Conservation (phyloP, 37 sponge, comb jelly and placozoan genomes). For the Spongia lamella region DNA sequence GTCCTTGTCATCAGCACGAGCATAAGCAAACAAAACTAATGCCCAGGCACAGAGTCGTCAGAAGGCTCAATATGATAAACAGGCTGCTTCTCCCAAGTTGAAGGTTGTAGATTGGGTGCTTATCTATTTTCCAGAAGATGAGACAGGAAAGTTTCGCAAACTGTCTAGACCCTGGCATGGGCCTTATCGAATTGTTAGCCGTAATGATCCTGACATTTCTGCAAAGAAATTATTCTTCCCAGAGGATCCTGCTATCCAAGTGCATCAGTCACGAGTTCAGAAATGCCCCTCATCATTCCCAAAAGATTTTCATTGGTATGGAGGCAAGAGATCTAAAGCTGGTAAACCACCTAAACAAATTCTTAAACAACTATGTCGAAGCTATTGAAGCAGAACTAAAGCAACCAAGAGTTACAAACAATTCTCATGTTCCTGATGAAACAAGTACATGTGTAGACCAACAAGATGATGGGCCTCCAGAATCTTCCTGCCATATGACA, state of each 20-base stretch:
- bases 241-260: background rate
- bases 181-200: constrained; percentile 4
- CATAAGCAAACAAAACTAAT: constrained; percentile 7
- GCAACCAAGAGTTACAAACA: too few relatives aligned
- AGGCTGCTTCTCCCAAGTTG: background rate
- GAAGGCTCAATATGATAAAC: constrained; percentile 10
- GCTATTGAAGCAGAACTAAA: too few relatives aligned
- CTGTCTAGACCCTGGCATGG: constrained; percentile 54
- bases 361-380: too few relatives aligned
- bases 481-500: too few relatives aligned
- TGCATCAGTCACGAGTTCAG: too few relatives aligned
- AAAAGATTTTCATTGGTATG: too few relatives aligned
- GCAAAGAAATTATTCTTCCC: constrained; percentile 22
- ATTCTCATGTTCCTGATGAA: too few relatives aligned
- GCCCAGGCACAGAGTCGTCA: background rate
- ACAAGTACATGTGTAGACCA: too few relatives aligned
- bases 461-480: too few relatives aligned
- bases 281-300: too few relatives aligned
- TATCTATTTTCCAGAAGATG: constrained; percentile 20
- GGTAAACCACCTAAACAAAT: too few relatives aligned
- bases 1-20: constrained; percentile 24
- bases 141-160: constrained; percentile 37
- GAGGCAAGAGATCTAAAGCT: too few relatives aligned
- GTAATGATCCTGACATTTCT: constrained; percentile 11
- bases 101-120: constrained; percentile 20